Evolutionary conservation across 1,140 invertebrate species (phyloP).

Genomic region (Forficula auricularia): DNA sequence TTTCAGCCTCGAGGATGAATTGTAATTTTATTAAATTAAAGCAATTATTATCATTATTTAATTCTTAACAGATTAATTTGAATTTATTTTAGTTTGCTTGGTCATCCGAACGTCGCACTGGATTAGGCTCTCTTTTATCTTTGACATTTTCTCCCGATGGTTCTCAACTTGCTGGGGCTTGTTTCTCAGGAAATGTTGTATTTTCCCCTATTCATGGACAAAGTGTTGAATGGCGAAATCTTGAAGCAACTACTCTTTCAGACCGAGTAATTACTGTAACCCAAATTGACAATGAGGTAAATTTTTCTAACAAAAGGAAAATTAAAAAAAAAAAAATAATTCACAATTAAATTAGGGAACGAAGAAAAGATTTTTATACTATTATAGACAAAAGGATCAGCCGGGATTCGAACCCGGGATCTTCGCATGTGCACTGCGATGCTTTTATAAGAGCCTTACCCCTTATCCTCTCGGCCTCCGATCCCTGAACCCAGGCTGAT

Average conservation of each 20-base stretch:
- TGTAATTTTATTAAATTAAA: conserved; percentile 6
- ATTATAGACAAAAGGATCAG: no score
- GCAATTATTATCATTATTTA: conserved; percentile 2
- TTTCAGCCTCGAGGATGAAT: no score
- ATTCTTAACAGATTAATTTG: conserved; percentile 6
- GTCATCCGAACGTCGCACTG: conserved; percentile 21
- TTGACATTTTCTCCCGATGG: conserved; percentile 89
- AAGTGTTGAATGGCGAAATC: conserved; percentile 66
- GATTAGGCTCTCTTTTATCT: conserved; percentile 68
- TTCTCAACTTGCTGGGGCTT: conserved; percentile 84
- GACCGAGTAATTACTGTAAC: conserved; percentile 65
- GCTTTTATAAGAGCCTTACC: no score
- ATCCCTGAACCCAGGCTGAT: no score
- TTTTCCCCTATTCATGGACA: conserved; percentile 28
- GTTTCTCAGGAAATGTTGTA: conserved; percentile 20
- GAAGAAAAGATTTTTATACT: no score
- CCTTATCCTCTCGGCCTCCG: no score
- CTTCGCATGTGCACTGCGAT: no score
- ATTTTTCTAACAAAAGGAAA: no score
- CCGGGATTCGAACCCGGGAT: no score
- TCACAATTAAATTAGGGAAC: no score
- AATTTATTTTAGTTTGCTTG: conserved; percentile 6
- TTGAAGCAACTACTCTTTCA: conserved; percentile 57
- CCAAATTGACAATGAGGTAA: conserved; percentile 61
- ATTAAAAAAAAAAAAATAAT: no score